Percentiles rank a stretch among this genome's conserved stretches.
Evolutionary conservation across 2,888 invertebrate species (phyloP).

Genomic region (Philonicus albiceps): DNA sequence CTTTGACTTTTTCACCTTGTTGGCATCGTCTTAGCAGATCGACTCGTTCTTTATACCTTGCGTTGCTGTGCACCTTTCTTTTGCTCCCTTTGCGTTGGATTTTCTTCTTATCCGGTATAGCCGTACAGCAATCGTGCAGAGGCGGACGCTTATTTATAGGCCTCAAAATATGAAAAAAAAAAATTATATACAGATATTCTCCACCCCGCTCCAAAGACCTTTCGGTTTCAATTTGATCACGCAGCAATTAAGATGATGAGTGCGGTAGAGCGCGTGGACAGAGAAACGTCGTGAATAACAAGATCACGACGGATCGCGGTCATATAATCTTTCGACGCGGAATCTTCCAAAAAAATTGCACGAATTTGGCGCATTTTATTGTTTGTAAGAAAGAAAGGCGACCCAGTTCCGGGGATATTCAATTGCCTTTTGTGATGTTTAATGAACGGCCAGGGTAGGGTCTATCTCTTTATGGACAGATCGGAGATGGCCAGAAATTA

Average conservation of each 20-base stretch:
- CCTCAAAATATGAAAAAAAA: not conserved
- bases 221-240: not conserved
- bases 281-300: not conserved
- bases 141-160: not conserved
- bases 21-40: not conserved
- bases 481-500: not conserved
- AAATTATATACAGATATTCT: not conserved
- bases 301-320: not conserved
- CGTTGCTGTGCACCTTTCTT: not conserved
- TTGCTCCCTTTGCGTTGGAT: not conserved
- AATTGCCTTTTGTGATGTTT: not conserved
- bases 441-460: not conserved
- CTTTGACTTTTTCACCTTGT: not conserved
- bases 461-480: not conserved
- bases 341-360: not conserved
- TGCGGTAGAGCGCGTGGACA: not conserved
- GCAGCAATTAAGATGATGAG: not conserved
- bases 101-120: not conserved
- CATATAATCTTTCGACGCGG: not conserved
- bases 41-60: not conserved
- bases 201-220: not conserved
- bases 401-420: slow-evolving; percentile 3
- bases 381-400: not conserved
- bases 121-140: not conserved
- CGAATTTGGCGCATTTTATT: slow-evolving; percentile 12